These are phyloP conservation scores for Sanderia malayensis DNA, from an alignment of 30 jellyfish, hydroid and myxozoan species.

Conservation along the genomic window DNA sequence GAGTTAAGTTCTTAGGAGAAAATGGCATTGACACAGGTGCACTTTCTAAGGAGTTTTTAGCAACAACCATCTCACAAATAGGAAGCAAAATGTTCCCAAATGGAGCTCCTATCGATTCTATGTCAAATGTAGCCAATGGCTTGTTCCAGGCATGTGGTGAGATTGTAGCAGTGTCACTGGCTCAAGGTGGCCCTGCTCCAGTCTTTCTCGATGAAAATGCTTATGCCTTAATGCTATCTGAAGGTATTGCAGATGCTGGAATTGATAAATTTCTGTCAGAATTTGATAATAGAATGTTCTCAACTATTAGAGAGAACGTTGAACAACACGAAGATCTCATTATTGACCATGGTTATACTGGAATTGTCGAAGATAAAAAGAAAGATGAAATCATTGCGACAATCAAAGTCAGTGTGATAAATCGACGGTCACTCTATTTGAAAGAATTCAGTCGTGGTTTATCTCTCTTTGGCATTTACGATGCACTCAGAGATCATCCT, in stretches of 20 bases:
- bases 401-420: neutral
- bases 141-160: no score
- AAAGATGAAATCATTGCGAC: neutral
- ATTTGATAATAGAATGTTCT: neutral
- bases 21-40: constrained; percentile 53
- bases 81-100: constrained; percentile 13
- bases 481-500: neutral
- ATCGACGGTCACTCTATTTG: neutral
- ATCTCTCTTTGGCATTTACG: neutral
- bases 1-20: constrained; percentile 31
- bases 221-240: neutral
- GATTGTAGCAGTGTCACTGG: constrained; percentile 3
- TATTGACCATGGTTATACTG: constrained; percentile 19
- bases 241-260: no score
- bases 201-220: neutral
- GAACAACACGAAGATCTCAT: neutral
- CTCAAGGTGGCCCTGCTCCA: constrained; percentile 9
- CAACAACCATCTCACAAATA: constrained; percentile 8
- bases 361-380: neutral
- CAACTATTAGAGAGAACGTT: neutral
- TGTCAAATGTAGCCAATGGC: no score
- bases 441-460: neutral
- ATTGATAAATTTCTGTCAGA: neutral
- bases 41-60: constrained; percentile 12
- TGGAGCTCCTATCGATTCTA: constrained; percentile 48